phyloP scores from a whole-genome alignment of 2,888 invertebrate species.

The Chymomyza procnemis region DNA sequence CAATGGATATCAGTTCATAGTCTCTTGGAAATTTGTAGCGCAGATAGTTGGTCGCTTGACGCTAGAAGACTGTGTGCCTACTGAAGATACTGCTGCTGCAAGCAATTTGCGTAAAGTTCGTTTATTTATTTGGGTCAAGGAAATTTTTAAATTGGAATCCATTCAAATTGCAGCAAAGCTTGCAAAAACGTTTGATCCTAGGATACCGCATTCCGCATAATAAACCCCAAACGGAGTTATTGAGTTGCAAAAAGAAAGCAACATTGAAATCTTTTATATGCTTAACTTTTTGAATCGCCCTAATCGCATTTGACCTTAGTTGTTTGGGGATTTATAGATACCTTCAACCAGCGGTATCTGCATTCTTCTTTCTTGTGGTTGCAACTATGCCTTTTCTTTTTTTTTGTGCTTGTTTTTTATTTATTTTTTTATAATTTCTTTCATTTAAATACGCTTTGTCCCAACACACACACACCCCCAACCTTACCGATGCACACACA shows the following conservation, averaged over 20 bases:
- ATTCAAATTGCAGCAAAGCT: background rate
- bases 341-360: background rate
- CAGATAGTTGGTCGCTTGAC: too few relatives aligned
- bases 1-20: too few relatives aligned
- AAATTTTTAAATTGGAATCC: background rate
- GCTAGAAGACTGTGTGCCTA: too few relatives aligned
- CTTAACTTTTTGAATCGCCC: constrained; percentile 25
- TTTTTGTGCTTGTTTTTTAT: background rate
- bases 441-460: constrained; percentile 33
- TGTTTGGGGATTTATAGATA: background rate
- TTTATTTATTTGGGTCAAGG: background rate
- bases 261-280: constrained; percentile 9
- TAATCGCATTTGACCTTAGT: constrained; percentile 13
- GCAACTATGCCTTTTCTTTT: background rate
- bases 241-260: background rate
- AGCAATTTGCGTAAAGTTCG: too few relatives aligned
- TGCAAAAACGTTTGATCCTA: background rate
- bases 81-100: too few relatives aligned
- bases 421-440: background rate
- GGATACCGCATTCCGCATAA: background rate
- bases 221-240: background rate
- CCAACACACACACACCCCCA: constrained; percentile 3
- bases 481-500: constrained; percentile 25
- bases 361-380: background rate
- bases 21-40: too few relatives aligned